Conservation (phyloP, 2,888 invertebrate species). For the Sarcophaga rosellei region DNA sequence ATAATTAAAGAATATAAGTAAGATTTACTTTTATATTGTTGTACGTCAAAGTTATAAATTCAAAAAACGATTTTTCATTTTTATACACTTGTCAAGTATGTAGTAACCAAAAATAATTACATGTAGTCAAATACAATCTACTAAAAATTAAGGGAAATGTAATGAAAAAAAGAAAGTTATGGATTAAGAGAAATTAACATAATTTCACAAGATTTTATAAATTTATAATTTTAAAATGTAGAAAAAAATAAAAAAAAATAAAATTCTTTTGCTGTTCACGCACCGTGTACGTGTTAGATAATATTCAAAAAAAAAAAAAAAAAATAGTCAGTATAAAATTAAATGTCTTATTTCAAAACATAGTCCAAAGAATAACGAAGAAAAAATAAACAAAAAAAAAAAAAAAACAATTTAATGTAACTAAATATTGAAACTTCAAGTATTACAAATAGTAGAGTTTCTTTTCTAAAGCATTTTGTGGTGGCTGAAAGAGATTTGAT, state of each 20-base stretch:
- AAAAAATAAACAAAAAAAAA: slow-evolving; percentile 7
- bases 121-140: not conserved
- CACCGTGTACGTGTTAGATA: not conserved
- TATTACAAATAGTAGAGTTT: slow-evolving; percentile 87
- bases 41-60: slow-evolving; percentile 13
- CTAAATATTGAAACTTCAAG: not conserved
- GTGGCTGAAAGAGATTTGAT: slow-evolving; percentile 89
- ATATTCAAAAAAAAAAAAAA: not conserved
- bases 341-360: not conserved
- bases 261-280: not conserved
- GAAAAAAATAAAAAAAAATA: not conserved
- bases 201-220: slow-evolving; percentile 18
- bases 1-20: not conserved
- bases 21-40: not conserved
- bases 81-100: not conserved
- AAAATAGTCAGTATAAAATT: not conserved
- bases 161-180: not conserved
- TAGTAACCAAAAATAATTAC: too few species aligned
- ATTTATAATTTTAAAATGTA: not conserved
- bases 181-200: slow-evolving; percentile 33
- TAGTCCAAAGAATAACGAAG: not conserved
- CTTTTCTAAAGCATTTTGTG: slow-evolving; percentile 85
- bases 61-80: not conserved
- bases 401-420: not conserved
- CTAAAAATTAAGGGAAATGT: not conserved